A percentile compares a stretch with the other conserved stretches of the same genome.
These are phyloP conservation scores for Andrena trimmerana DNA, from an alignment of 2,888 invertebrate genomes.

Conservation along the genomic window DNA sequence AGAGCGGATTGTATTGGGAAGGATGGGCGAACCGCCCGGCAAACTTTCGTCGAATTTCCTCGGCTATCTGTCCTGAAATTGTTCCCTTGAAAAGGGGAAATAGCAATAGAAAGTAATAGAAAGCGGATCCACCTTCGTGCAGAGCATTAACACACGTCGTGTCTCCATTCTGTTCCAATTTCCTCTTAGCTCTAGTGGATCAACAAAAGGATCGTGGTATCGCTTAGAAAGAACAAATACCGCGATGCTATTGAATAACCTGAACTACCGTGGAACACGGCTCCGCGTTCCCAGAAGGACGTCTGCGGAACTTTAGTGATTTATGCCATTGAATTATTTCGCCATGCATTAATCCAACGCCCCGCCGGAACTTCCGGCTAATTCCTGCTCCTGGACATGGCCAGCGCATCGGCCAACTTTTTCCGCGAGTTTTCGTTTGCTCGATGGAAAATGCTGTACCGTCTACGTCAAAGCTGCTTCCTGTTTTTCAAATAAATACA, in stretches of 20 bases:
- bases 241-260: conserved; percentile 26
- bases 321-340: conserved; percentile 53
- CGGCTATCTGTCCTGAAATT: too few relatives aligned
- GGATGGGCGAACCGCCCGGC: too few relatives aligned
- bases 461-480: neutral
- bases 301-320: conserved; percentile 32
- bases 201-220: neutral
- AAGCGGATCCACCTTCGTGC: too few relatives aligned
- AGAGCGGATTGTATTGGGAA: too few relatives aligned
- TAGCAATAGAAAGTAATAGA: too few relatives aligned
- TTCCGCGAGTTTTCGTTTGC: neutral
- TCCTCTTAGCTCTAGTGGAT: conserved; percentile 1
- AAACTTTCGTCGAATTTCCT: too few relatives aligned
- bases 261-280: conserved; percentile 11
- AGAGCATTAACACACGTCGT: neutral
- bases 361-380: conserved; percentile 20
- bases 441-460: neutral
- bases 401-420: conserved; percentile 15
- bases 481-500: neutral
- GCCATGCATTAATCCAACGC: conserved; percentile 40
- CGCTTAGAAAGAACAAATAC: neutral
- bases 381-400: neutral
- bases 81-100: too few relatives aligned
- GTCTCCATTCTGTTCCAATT: neutral
- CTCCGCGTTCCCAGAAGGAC: conserved; percentile 5